Evolutionary conservation across 2,113 vertebrate genomes (phyloP), one percentile per base, ranked within the genome.

Genomic region (Rostratula benghalensis): DNA sequence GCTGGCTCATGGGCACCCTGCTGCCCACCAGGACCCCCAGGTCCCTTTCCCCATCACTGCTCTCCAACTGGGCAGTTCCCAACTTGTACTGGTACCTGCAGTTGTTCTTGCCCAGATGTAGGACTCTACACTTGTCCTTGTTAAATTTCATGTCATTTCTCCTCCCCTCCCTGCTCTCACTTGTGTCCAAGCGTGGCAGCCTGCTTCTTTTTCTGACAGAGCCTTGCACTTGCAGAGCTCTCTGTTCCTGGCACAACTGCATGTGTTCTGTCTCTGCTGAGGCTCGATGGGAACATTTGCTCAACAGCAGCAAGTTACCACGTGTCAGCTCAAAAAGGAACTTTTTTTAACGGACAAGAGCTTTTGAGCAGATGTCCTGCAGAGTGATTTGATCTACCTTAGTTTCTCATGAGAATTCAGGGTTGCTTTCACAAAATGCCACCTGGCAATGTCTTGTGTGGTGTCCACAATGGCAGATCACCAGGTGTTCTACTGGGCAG

Each of bases 121-220:
- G n/a, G n/a, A n/a, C n/a, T n/a, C n/a, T n/a, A n/a, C n/a, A n/a
- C n/a, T n/a, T n/a, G n/a, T n/a, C n/a, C n/a, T n/a, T n/a, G n/a
- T n/a, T n/a, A n/a, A n/a, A n/a, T n/a, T n/a, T n/a, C n/a, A n/a
- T n/a, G n/a, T n/a, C n/a, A n/a, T n/a, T n/a, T n/a, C n/a, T n/a
- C n/a, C n/a, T n/a, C n/a, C n/a, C n/a, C n/a, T n/a, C n/a, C 19
- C 37, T 12, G 13, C 21, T 7, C 18, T 2, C 6, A 2, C 15
- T 37, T 41, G 28, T 31, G 20, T 33, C 28, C 43, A 0, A 28
- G 30, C 4, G 21, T 3, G 3, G 45, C 56, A 56, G 25, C 4
- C 6, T 33, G 27, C 51, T 39, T 21, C 18, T 78, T 39, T 57
- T 39, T n/a, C 37, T 83, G 61, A 15, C 1, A 3, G 70, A 54